A percentile compares a stretch with the other conserved stretches of the same genome.
phyloP scores from a whole-genome alignment of 1,140 invertebrate species.

The Hetaerina americana region DNA sequence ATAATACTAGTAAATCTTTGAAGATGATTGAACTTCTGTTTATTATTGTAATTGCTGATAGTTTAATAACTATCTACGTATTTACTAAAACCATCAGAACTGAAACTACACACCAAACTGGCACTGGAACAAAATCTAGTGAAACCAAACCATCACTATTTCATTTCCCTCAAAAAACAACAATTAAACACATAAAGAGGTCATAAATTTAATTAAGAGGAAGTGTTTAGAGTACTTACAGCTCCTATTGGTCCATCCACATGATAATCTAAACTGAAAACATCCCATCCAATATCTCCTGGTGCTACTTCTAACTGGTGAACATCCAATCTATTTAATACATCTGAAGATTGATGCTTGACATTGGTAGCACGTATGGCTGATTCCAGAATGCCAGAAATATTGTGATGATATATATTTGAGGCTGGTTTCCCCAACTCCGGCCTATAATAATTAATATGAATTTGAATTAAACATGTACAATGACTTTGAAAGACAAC shows the following conservation, averaged over 20 bases:
- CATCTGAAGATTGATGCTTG: slow-evolving; percentile 84
- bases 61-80: too few relatives aligned
- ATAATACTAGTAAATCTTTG: too few relatives aligned
- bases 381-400: slow-evolving; percentile 78
- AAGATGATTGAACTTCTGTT: too few relatives aligned
- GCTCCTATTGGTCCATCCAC: slow-evolving; percentile 87
- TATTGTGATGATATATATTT: slow-evolving; percentile 74
- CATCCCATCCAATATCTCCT: slow-evolving; percentile 91
- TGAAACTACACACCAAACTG: too few relatives aligned
- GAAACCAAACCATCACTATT: too few relatives aligned
- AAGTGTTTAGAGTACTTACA: slow-evolving; percentile 36
- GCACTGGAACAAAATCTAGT: too few relatives aligned
- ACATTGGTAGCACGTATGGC: slow-evolving; percentile 89
- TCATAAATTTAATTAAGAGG: too few relatives aligned
- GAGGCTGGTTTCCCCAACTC: slow-evolving; percentile 83
- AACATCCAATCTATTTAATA: slow-evolving; percentile 75
- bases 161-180: too few relatives aligned
- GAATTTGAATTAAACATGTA: slow-evolving; percentile 4
- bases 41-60: too few relatives aligned
- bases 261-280: slow-evolving; percentile 87
- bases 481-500: too few relatives aligned
- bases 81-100: too few relatives aligned
- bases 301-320: slow-evolving; percentile 59
- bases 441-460: slow-evolving; percentile 41
- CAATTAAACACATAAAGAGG: too few relatives aligned